These are phyloP conservation scores for Drosophila longiperda DNA, from an alignment of 2,888 invertebrate species.

Conservation along the genomic window DNA sequence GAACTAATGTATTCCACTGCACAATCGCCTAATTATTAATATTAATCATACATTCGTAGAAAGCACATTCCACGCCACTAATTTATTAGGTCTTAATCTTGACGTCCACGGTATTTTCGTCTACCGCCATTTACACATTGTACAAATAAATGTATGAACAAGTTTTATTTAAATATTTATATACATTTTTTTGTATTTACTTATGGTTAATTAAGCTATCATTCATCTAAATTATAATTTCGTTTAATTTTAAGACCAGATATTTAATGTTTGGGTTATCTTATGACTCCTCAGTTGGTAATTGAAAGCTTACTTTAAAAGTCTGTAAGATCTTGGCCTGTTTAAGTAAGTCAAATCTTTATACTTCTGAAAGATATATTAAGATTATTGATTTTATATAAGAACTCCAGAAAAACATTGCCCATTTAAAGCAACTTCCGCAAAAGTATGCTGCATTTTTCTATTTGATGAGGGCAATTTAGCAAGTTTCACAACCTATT, in stretches of 20 bases:
- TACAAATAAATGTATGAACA: slow-evolving; percentile 71
- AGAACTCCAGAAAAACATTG: background rate
- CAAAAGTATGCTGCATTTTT: background rate
- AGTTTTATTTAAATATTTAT: slow-evolving; percentile 10
- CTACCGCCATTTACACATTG: slow-evolving; percentile 61
- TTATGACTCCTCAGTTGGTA: background rate
- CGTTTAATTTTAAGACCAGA: background rate
- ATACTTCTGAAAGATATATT: background rate
- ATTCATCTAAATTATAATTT: background rate
- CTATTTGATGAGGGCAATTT: background rate
- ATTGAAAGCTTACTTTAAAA: background rate
- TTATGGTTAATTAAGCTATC: background rate
- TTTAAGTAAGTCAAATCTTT: background rate
- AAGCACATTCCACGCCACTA: slow-evolving; percentile 50
- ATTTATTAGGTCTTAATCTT: slow-evolving; percentile 58
- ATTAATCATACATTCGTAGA: slow-evolving; percentile 32
- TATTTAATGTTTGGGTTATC: background rate
- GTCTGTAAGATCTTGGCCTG: background rate
- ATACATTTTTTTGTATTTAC: background rate
- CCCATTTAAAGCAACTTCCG: background rate
- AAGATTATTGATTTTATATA: background rate
- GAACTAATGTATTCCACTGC: slow-evolving; percentile 30
- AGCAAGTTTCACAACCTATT: background rate
- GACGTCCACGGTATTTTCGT: slow-evolving; percentile 56
- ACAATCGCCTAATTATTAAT: slow-evolving; percentile 37